Evolutionary conservation across 2,113 vertebrate genomes (phyloP), one percentile per base, ranked within the genome.

Genomic region (Malurus cyaneus): DNA sequence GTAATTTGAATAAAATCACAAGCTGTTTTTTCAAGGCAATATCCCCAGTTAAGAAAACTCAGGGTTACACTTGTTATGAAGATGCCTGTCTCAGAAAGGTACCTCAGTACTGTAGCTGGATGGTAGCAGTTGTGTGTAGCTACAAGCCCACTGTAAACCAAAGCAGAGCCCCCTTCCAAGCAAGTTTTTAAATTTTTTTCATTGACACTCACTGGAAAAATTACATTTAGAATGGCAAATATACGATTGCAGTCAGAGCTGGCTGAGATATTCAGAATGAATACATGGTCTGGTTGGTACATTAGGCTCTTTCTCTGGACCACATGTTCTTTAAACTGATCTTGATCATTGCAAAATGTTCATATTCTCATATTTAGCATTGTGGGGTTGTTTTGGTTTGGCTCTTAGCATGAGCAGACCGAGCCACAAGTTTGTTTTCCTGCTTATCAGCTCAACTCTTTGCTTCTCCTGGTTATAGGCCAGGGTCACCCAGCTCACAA

Each of bases 1-100:
- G 77, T 95, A 92, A 93, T 93, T 92, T 86, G 72, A 92, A 96
- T 94, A 92, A 96, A 97, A 95, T 95, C 92, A 78, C 57, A 95
- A 93, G 47, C 79, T 93, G 18, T 39, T 90, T 70, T 94, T 96
- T 78, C 66, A 79, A 94, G 94, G 80, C 69, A 86, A 80, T 78
- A 92, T 57, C 79, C 81, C 71, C 59, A 89, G 67, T 84, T 66
- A 66, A 71, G 84, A 95, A 96, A 96, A 76, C 67, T 92, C 36
- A 70, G 78, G 64, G 60, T 93, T 83, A 86, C 64, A 39, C 59
- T 76, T 94, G 62, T 94, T 83, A 73, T 34, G 44, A 91, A 96
- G 76, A 81, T 91, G 52, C 18, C 72, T 72, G 81, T 78, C 88
- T 95, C 93, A 93, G 78, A 69, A 88, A 91, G 4, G 20, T 67